Evolutionary conservation across 2,888 invertebrate genomes (phyloP).

Genomic region (Phragmatobia fuliginosa): DNA sequence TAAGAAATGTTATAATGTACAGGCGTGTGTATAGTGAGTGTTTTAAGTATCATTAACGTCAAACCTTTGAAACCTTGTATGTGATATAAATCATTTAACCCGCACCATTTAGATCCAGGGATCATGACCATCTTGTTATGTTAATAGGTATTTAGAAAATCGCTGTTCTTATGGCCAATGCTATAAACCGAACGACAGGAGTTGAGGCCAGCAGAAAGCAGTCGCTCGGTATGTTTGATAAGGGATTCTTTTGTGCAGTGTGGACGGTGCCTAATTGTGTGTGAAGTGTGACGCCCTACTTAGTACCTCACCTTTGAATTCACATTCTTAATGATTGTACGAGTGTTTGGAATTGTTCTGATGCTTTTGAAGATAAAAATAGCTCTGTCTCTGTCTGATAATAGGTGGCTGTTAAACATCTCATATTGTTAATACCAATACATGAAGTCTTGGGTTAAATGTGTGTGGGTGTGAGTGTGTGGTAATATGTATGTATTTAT

Average conservation of each 20-base stretch:
- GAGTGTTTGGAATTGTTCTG: neutral
- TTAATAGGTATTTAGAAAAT: neutral
- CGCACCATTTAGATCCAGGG: too few species aligned
- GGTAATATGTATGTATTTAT: too few species aligned
- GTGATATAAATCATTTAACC: too few species aligned
- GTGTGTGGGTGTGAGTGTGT: too few species aligned
- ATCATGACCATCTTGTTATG: too few species aligned
- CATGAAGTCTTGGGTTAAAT: too few species aligned
- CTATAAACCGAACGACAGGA: slow-evolving; percentile 29
- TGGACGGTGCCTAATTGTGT: slow-evolving; percentile 44
- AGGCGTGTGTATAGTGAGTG: too few species aligned
- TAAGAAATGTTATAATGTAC: too few species aligned
- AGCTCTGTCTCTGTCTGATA: neutral
- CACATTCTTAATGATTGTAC: slow-evolving; percentile 4
- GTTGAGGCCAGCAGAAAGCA: slow-evolving; percentile 51
- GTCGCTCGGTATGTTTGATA: slow-evolving; percentile 43
- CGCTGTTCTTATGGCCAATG: slow-evolving; percentile 24
- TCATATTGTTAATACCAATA: neutral
- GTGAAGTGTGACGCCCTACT: slow-evolving; percentile 39
- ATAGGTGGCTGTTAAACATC: neutral
- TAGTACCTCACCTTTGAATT: slow-evolving; percentile 10
- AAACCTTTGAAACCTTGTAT: too few species aligned
- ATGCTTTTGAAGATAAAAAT: neutral
- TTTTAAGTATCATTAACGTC: too few species aligned
- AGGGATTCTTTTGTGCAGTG: slow-evolving; percentile 46